These are phyloP conservation scores for Nematopogon swammerdamellus DNA, from an alignment of 2,888 invertebrate genomes.

Conservation along the genomic window DNA sequence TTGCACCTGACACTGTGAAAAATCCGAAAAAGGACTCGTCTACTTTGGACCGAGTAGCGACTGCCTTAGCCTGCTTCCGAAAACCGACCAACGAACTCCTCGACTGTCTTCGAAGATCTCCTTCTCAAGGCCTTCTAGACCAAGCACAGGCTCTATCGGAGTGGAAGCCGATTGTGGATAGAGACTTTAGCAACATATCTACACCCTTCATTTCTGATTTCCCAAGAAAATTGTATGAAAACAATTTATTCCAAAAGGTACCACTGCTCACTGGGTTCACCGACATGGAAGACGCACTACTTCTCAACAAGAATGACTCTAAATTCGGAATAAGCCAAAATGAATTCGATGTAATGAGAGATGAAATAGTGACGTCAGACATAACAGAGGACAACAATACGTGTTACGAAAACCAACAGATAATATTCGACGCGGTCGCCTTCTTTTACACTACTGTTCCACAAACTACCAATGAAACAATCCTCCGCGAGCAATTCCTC, in stretches of 20 bases:
- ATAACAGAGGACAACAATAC: constrained; percentile 56
- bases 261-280: constrained; percentile 76
- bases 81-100: constrained; percentile 65
- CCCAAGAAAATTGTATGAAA: constrained; percentile 61
- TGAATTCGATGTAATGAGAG: constrained; percentile 61
- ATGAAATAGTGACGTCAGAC: constrained; percentile 61
- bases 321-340: constrained; percentile 57
- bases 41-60: constrained; percentile 62
- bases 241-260: constrained; percentile 62
- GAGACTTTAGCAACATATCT: constrained; percentile 62
- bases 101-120: constrained; percentile 64
- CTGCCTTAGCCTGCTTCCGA: constrained; percentile 65
- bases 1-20: constrained; percentile 61
- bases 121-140: constrained; percentile 58
- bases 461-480: constrained; percentile 57
- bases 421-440: constrained; percentile 68
- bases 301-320: constrained; percentile 55
- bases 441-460: constrained; percentile 74
- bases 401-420: constrained; percentile 60
- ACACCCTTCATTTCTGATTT: constrained; percentile 65
- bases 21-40: constrained; percentile 59
- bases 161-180: constrained; percentile 80
- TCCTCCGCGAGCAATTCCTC: constrained; percentile 62
- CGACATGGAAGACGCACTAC: constrained; percentile 75
- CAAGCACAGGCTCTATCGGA: constrained; percentile 56